Conservation (phyloP, 2,797 vertebrate species). For the Hydrocynus forskahlii region DNA sequence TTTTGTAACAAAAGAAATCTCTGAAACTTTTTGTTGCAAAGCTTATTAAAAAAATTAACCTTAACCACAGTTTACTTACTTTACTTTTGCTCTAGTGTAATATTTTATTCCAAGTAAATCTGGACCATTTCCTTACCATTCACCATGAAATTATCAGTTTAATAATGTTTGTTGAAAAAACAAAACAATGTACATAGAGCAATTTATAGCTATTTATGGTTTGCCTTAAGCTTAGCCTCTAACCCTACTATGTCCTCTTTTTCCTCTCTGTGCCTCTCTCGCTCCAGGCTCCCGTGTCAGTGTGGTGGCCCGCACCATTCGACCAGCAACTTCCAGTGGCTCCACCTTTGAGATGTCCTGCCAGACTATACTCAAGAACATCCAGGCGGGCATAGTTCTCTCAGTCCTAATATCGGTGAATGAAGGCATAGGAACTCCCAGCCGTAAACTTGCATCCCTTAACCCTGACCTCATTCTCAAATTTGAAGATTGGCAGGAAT, state of each 20-base stretch:
- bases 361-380: slow-evolving; percentile 79
- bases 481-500: slow-evolving; percentile 82
- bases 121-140: background rate
- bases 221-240: background rate
- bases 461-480: slow-evolving; percentile 86
- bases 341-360: slow-evolving; percentile 95
- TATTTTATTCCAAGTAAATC: too few relatives aligned
- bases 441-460: slow-evolving; percentile 84
- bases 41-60: too few relatives aligned
- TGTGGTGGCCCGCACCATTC: slow-evolving; percentile 80
- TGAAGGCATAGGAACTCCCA: slow-evolving; percentile 68
- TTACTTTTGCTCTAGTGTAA: too few relatives aligned
- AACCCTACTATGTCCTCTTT: background rate
- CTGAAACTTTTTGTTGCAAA: too few relatives aligned
- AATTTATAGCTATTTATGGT: background rate
- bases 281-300: slow-evolving; percentile 73
- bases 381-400: slow-evolving; percentile 81
- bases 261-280: background rate
- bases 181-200: background rate
- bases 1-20: too few relatives aligned
- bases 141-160: too few relatives aligned
- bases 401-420: slow-evolving; percentile 87
- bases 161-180: too few relatives aligned
- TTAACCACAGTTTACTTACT: too few relatives aligned
- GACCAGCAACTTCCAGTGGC: slow-evolving; percentile 84